Base-by-base conservation (phyloP, 2,797 vertebrate genomes). In the Danio albolineatus region DNA sequence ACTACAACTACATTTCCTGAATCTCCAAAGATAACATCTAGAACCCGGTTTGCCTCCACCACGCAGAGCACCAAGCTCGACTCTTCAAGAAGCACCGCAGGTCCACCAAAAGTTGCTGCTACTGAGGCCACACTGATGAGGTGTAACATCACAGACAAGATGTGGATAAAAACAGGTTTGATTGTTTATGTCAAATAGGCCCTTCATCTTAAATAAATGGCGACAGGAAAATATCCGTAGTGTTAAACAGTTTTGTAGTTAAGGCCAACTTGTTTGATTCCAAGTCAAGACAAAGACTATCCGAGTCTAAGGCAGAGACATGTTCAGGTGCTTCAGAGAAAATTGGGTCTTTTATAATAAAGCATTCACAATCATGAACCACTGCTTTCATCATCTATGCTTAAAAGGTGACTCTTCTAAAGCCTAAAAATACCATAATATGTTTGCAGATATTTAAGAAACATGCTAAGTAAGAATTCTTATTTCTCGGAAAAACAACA, bases 91-190 rank as follows among this genome's bases (percentile, higher is more conserved):
- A 86, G 72, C 62, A 90, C 87, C 87, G 28, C 56, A 41, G 78
- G 49, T 46, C 13, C 43, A 49, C 71, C 93, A 39, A 94, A 92
- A 69, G 87, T 90, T 13, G 93, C 94, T 79, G 95, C 93, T 83
- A 96, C 94, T n/a, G 92, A 94, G 86, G 87, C 88, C 39, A 94
- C 95, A 44, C 89, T 89, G 28, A 91, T 95, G 82, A 95, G 95
- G 81, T 99, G 98, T 89, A 96, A 95, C 74, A 95, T 97, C 86
- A 98, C 97, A 56, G 91, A 95, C 80, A 94, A 92, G 87, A 88
- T 98, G 77, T 95, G 97, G 95, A 90, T 98, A 77, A 98, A 95
- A 94, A 97, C 96, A 94, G 97, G 98, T 99, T 90, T 4, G 64
- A 53, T 39, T 1, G 2, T 4, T 43, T 7, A 28, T 1, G n/a